phyloP scores from a whole-genome alignment of 2,113 vertebrate species.

The Podilymbus podiceps region DNA sequence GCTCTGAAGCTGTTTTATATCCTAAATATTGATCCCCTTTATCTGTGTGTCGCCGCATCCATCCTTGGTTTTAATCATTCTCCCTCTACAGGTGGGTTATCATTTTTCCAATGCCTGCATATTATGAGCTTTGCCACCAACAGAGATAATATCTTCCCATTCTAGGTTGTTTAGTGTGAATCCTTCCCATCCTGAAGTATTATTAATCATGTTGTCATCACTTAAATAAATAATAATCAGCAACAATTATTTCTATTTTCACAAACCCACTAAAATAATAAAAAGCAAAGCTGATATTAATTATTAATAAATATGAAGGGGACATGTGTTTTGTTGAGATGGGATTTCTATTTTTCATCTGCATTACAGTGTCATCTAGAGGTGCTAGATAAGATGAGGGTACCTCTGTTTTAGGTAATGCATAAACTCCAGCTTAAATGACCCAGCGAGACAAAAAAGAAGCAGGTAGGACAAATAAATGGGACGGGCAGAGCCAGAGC shows the following conservation, averaged over 20 bases:
- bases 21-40: slow-evolving; percentile 38
- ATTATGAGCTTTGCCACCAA: slow-evolving; percentile 54
- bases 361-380: slow-evolving; percentile 63
- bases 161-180: slow-evolving; percentile 34
- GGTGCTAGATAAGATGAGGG: slow-evolving; percentile 5
- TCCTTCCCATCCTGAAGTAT: slow-evolving; percentile 42
- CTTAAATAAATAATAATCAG: slow-evolving; percentile 65
- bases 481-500: neutral
- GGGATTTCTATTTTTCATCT: slow-evolving; percentile 21
- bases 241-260: slow-evolving; percentile 60
- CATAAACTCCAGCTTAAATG: neutral
- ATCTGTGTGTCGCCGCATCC: neutral
- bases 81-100: slow-evolving; percentile 56
- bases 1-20: neutral
- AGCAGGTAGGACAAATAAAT: neutral
- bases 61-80: slow-evolving; percentile 35
- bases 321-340: neutral
- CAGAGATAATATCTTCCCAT: slow-evolving; percentile 52
- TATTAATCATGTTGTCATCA: slow-evolving; percentile 64
- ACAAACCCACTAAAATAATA: slow-evolving; percentile 54
- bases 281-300: slow-evolving; percentile 48
- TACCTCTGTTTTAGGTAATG: neutral
- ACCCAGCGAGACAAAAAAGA: neutral
- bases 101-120: slow-evolving; percentile 5
- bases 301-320: slow-evolving; percentile 45